phyloP scores from a whole-genome alignment of 2,888 invertebrate species.

The Pardosa pseudoannulata region DNA sequence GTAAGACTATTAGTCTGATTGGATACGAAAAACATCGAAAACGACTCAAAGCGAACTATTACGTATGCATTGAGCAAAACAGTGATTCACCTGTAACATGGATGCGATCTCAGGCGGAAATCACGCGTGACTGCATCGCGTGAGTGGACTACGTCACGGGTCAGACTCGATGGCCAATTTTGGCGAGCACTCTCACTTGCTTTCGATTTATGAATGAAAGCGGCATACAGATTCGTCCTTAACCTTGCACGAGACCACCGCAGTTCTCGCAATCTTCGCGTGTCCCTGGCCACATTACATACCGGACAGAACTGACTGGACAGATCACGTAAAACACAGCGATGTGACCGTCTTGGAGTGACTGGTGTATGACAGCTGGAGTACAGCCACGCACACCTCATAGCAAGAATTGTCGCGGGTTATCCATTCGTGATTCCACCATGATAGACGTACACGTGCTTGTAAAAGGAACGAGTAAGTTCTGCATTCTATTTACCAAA shows the following conservation, averaged over 20 bases:
- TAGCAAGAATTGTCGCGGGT: not conserved
- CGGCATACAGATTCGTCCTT: not conserved
- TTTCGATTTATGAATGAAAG: not conserved
- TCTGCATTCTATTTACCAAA: too few relatives aligned
- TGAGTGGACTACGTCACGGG: slow-evolving; percentile 15
- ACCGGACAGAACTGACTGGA: not conserved
- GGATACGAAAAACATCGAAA: too few relatives aligned
- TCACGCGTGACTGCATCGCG: slow-evolving; percentile 12
- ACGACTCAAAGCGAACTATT: too few relatives aligned
- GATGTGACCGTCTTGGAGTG: not conserved
- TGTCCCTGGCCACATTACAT: not conserved
- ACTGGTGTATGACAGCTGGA: not conserved
- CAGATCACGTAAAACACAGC: not conserved
- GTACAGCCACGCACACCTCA: not conserved
- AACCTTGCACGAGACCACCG: not conserved
- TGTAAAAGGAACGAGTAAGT: not conserved
- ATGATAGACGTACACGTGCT: not conserved
- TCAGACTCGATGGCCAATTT: slow-evolving; percentile 15
- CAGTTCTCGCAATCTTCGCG: not conserved
- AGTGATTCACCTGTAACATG: slow-evolving; percentile 1
- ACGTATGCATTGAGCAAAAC: not conserved
- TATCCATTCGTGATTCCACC: not conserved
- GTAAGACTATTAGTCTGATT: too few relatives aligned
- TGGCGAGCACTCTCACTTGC: not conserved
- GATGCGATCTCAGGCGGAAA: not conserved